phyloP scores from a whole-genome alignment of 2,888 invertebrate genomes.

The Halictus quadricinctus region DNA sequence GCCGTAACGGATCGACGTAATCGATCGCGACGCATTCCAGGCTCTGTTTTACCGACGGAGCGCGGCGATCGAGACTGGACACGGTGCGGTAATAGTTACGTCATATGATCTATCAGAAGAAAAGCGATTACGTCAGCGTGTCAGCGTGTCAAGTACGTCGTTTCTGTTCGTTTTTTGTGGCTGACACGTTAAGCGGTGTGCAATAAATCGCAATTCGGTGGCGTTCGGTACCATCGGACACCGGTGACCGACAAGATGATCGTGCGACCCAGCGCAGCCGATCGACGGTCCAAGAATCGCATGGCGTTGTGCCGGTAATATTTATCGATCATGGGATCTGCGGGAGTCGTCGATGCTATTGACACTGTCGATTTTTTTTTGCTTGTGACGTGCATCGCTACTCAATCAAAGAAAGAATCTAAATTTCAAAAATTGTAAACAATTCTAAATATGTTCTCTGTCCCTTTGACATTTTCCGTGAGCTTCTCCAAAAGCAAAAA shows the following conservation, averaged over 20 bases:
- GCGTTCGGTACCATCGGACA: background rate
- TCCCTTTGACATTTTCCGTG: background rate
- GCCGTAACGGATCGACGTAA: no score
- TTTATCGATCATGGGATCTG: background rate
- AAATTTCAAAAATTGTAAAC: background rate
- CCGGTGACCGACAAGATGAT: background rate
- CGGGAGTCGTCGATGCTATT: background rate
- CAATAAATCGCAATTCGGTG: conserved; percentile 7
- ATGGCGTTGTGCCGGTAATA: background rate
- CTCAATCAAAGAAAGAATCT: background rate
- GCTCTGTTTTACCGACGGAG: conserved; percentile 33
- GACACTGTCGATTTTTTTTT: background rate
- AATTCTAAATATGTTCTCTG: background rate
- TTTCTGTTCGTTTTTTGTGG: background rate
- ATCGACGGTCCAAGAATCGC: background rate
- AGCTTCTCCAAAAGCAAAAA: background rate
- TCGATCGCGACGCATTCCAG: background rate
- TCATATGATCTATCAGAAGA: conserved; percentile 31
- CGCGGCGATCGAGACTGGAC: background rate
- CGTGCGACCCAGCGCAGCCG: background rate
- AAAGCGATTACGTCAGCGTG: conserved; percentile 41
- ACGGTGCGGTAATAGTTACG: conserved; percentile 28
- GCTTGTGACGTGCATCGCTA: background rate
- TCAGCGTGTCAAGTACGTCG: conserved; percentile 6
- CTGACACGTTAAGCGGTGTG: background rate